Conservation (phyloP, 1,140 invertebrate genomes). For the Drosophila guanche region DNA sequence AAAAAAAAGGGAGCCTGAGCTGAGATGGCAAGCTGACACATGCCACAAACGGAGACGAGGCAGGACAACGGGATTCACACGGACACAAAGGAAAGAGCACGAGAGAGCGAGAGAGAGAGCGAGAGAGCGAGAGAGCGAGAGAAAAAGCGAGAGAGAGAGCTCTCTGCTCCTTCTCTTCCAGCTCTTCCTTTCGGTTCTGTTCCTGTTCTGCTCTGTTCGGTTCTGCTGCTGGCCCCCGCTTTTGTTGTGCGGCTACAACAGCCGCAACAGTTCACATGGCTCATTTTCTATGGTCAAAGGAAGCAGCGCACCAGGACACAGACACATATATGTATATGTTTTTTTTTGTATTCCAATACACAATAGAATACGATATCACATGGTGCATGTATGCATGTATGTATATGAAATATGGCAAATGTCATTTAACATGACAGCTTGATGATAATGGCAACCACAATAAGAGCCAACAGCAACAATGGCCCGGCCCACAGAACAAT, state of each 20-base stretch:
- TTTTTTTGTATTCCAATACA: constrained; percentile 38
- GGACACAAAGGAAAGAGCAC: constrained; percentile 39
- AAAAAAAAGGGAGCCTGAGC: constrained; percentile 6
- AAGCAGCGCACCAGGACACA: constrained; percentile 44
- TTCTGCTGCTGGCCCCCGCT: constrained; percentile 22
- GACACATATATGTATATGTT: constrained; percentile 19
- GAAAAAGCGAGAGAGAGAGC: constrained; percentile 11
- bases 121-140: constrained; percentile 1
- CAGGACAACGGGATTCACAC: constrained; percentile 55
- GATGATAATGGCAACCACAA: constrained; percentile 77
- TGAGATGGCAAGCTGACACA: constrained; percentile 51
- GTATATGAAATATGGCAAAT: constrained; percentile 82
- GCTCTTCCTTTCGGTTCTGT: too few relatives aligned
- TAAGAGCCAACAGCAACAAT: constrained; percentile 37
- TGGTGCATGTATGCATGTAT: constrained; percentile 37
- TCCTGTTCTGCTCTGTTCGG: too few relatives aligned
- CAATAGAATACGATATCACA: constrained; percentile 47
- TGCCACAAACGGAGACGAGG: constrained; percentile 61
- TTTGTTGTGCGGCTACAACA: constrained; percentile 41
- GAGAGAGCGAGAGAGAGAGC: constrained; percentile 46
- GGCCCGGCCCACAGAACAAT: constrained; percentile 46
- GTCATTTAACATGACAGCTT: constrained; percentile 83
- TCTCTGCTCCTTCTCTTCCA: constrained; percentile 1
- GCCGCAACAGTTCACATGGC: constrained; percentile 78
- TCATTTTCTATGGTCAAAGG: constrained; percentile 78